These are phyloP conservation scores for Heteromormyrus szaboi DNA, from an alignment of 2,797 vertebrate species.

Conservation along the genomic window DNA sequence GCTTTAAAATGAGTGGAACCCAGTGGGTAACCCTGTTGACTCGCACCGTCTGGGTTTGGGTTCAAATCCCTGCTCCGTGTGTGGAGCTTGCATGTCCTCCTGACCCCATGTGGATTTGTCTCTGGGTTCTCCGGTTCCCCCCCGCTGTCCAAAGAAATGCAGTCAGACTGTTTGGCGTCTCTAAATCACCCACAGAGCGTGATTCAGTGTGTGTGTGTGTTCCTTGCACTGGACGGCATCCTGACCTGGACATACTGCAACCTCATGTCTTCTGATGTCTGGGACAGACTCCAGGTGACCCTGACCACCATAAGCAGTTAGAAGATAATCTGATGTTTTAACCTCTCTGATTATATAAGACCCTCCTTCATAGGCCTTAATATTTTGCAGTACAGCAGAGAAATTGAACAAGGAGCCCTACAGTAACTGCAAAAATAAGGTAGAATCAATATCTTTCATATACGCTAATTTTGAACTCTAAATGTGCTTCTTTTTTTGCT, in stretches of 20 bases:
- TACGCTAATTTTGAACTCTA: neutral
- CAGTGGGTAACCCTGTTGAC: neutral
- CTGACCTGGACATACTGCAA: neutral
- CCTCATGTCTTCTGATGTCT: neutral
- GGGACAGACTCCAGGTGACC: neutral
- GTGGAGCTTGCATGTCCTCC: neutral
- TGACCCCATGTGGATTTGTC: neutral
- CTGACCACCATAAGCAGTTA: neutral
- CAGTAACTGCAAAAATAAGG: neutral
- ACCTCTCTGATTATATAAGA: neutral
- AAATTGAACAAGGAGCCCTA: neutral
- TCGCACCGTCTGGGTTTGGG: neutral
- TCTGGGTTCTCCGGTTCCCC: neutral
- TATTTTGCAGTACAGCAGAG: neutral
- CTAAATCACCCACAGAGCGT: neutral
- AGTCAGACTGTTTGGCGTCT: neutral
- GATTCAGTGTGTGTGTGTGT: neutral
- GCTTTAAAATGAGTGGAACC: neutral
- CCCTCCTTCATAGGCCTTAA: neutral
- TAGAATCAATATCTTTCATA: neutral
- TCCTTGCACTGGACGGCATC: neutral
- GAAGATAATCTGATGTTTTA: neutral
- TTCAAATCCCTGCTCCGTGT: neutral
- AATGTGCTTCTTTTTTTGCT: neutral
- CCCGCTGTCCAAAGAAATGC: neutral